Evolutionary conservation across 2,888 invertebrate genomes (phyloP).

Genomic region (Apotomis betuletana): DNA sequence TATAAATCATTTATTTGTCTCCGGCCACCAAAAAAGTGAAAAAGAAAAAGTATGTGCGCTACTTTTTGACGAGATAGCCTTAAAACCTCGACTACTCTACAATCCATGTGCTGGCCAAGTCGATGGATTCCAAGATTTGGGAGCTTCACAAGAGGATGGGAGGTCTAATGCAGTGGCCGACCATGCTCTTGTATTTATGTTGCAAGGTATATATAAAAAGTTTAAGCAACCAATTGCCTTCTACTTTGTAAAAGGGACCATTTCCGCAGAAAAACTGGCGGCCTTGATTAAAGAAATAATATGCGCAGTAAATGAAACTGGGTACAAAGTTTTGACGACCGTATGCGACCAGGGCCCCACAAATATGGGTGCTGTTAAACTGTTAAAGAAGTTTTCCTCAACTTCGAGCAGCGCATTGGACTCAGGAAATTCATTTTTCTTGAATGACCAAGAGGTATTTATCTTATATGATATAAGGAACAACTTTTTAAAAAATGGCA

Average conservation of each 20-base stretch:
- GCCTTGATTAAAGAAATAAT: constrained; percentile 5
- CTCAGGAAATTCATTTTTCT: too few species aligned
- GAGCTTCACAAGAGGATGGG: too few species aligned
- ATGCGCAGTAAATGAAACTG: constrained; percentile 4
- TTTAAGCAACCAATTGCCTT: neutral
- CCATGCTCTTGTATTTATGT: too few species aligned
- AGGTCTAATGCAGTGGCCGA: too few species aligned
- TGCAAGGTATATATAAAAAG: too few species aligned
- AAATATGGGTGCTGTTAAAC: neutral
- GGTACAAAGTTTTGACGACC: too few species aligned
- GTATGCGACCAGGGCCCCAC: constrained; percentile 6
- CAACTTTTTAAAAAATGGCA: too few species aligned
- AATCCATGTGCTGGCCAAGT: neutral
- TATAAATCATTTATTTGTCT: neutral
- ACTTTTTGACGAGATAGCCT: neutral
- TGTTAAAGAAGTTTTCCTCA: neutral
- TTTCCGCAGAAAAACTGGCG: neutral
- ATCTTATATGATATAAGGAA: too few species aligned
- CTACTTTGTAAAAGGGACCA: neutral
- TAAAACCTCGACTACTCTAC: neutral
- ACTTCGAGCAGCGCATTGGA: neutral
- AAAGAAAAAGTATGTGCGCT: neutral
- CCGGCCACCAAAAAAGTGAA: neutral
- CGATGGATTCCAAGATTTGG: too few species aligned
- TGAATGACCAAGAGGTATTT: too few species aligned